Evolutionary conservation across 2,113 vertebrate species (phyloP).

Genomic region (Charina bottae): DNA sequence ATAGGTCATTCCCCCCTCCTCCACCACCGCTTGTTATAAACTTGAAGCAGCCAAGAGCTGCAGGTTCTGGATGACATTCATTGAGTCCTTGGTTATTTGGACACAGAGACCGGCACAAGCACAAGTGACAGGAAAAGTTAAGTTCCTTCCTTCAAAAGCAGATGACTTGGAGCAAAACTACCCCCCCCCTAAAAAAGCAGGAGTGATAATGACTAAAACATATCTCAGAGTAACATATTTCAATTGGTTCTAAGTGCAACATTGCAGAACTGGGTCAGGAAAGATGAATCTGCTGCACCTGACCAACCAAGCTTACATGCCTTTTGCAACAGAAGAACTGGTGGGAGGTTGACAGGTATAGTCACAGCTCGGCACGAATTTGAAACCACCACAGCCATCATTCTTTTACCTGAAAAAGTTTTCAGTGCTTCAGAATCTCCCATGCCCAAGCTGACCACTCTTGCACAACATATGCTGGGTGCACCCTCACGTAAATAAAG

Average conservation of each 20-base stretch:
- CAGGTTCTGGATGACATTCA: not conserved
- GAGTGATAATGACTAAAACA: not conserved
- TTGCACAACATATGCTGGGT: not conserved
- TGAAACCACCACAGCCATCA: not conserved
- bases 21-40: not conserved
- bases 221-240: not conserved
- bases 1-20: not conserved
- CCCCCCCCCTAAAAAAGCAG: not conserved
- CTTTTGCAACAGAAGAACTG: not conserved
- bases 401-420: not conserved
- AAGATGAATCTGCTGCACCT: not conserved
- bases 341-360: not conserved
- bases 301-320: not conserved
- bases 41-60: not conserved
- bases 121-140: not conserved
- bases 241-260: not conserved
- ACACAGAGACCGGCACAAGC: not conserved
- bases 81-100: not conserved
- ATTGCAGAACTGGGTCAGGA: not conserved
- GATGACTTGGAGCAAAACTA: not conserved
- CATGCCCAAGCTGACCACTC: not conserved
- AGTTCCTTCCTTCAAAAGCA: not conserved
- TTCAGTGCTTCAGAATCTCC: not conserved
- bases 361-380: not conserved
- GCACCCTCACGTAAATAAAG: not conserved